Percentiles rank a stretch among this genome's conserved stretches.
These are phyloP conservation scores for Cygnus atratus DNA, from an alignment of 2,113 vertebrate genomes.

Conservation along the genomic window DNA sequence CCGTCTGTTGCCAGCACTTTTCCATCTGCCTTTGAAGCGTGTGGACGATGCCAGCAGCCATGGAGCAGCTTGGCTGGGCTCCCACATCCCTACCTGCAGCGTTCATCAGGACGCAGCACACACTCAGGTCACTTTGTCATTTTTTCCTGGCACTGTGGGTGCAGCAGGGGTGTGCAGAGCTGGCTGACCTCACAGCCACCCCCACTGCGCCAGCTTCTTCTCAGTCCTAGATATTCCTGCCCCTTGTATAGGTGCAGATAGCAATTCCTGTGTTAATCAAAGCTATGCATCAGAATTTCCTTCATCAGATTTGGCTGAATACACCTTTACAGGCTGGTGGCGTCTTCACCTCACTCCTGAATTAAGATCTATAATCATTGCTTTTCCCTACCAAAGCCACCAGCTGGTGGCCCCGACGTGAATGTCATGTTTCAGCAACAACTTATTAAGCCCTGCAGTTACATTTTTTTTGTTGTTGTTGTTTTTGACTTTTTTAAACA, in stretches of 20 bases:
- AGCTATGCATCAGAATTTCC: background rate
- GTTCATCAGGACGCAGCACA: background rate
- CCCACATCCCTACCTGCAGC: background rate
- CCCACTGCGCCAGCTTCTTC: background rate
- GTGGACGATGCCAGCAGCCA: accelerated
- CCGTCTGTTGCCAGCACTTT: background rate
- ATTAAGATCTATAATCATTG: background rate
- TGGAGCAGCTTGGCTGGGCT: background rate
- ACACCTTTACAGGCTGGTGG: background rate
- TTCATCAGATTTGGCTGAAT: background rate
- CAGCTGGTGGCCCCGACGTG: background rate
- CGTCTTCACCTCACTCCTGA: background rate
- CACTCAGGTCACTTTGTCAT: background rate
- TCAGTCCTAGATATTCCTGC: background rate
- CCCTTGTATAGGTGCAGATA: background rate
- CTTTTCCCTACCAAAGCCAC: background rate
- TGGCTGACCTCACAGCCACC: background rate
- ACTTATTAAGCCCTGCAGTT: background rate
- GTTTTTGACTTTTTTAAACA: background rate
- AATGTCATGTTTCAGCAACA: background rate
- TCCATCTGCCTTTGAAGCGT: background rate
- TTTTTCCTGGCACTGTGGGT: background rate
- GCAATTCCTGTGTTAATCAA: background rate
- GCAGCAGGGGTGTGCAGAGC: background rate
- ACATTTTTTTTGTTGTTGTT: background rate